phyloP scores from a whole-genome alignment of 2,113 vertebrate species.

The Todiramphus saurophagus region DNA sequence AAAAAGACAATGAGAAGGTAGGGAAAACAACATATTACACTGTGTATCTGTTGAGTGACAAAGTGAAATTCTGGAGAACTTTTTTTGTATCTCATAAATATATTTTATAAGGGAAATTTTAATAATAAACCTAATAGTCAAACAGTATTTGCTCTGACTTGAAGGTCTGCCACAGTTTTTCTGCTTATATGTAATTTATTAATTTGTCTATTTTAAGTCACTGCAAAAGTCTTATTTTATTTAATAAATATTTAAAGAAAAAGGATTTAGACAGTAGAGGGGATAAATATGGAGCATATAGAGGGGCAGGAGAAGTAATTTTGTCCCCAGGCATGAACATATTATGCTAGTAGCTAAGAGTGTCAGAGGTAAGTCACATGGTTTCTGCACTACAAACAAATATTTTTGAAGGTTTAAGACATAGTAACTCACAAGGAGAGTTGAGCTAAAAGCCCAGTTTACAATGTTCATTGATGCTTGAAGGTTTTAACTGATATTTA shows the following conservation, averaged over 20 bases:
- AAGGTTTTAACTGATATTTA: background rate
- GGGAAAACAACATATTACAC: background rate
- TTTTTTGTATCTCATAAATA: background rate
- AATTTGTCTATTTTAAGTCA: background rate
- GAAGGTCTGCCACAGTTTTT: background rate
- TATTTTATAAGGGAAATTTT: background rate
- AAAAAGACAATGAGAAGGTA: background rate
- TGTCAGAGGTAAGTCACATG: background rate
- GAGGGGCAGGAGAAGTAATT: background rate
- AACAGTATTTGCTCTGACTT: background rate
- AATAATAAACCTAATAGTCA: background rate
- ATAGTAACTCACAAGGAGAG: background rate
- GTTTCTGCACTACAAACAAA: background rate
- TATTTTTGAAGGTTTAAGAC: background rate
- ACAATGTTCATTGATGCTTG: background rate
- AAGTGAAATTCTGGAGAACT: background rate
- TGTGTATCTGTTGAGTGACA: background rate
- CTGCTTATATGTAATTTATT: background rate
- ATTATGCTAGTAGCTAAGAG: background rate
- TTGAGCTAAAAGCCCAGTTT: background rate
- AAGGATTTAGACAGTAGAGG: background rate
- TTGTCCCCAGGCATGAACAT: rapidly evolving
- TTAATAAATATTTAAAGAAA: background rate
- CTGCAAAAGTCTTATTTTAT: background rate
- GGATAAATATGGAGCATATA: background rate